A percentile compares a stretch with the other conserved stretches of the same genome.
These are phyloP conservation scores for Peribatodes rhomboidaria DNA, from an alignment of 2,888 invertebrate species.

Conservation along the genomic window DNA sequence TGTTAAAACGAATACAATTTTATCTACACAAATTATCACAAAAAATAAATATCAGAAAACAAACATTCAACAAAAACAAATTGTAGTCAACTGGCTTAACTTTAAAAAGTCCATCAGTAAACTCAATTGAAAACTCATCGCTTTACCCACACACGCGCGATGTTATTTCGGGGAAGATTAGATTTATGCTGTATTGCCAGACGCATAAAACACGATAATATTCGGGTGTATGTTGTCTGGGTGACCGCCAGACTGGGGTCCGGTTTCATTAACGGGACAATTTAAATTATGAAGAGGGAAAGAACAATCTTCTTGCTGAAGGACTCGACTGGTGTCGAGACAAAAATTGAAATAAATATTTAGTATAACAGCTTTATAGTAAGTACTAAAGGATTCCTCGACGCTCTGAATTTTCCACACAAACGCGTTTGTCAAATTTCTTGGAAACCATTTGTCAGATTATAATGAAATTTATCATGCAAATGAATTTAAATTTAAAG, in stretches of 20 bases:
- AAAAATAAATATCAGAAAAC: background rate
- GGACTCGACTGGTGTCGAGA: too few species aligned
- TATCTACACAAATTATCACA: background rate
- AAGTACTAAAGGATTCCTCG: too few species aligned
- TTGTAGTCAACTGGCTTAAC: background rate
- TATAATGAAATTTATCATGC: too few species aligned
- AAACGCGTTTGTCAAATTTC: too few species aligned
- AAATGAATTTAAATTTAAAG: too few species aligned
- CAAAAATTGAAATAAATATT: too few species aligned
- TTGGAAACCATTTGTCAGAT: too few species aligned
- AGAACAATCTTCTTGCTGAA: too few species aligned
- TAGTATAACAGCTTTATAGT: too few species aligned
- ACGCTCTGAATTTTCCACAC: too few species aligned
- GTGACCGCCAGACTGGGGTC: constrained; percentile 55
- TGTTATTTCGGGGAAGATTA: constrained; percentile 51
- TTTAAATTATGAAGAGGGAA: background rate
- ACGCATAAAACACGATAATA: constrained; percentile 61
- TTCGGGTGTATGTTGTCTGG: constrained; percentile 53
- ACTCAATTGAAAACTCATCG: constrained; percentile 34
- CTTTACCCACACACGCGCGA: constrained; percentile 22
- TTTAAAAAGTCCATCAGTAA: constrained; percentile 28
- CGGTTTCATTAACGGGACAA: constrained; percentile 34
- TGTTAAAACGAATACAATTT: too few species aligned
- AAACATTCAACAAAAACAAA: constrained; percentile 4
- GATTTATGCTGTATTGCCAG: constrained; percentile 61